phyloP scores from a whole-genome alignment of 2,113 vertebrate species.

The Lycocorax pyrrhopterus region DNA sequence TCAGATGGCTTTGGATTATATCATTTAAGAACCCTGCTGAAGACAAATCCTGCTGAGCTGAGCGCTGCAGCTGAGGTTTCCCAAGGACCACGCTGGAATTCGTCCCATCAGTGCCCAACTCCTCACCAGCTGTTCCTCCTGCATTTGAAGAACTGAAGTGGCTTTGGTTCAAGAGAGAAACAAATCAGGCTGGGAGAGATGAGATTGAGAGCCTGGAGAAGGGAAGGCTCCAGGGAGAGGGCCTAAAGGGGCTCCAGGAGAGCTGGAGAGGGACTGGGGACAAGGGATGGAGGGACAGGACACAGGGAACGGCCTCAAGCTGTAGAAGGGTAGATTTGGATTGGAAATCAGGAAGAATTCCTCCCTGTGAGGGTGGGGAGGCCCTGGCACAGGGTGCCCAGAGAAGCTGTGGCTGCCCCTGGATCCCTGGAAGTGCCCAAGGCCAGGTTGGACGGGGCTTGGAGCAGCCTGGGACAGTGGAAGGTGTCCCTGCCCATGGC shows the following conservation, averaged over 20 bases:
- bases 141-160: not conserved
- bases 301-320: not conserved
- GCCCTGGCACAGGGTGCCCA: not conserved
- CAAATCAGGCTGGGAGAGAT: not conserved
- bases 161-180: not conserved
- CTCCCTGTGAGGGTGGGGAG: fast-evolving
- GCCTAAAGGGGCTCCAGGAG: not conserved
- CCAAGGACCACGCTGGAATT: not conserved
- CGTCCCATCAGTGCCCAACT: not conserved
- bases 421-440: not conserved
- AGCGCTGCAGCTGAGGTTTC: not conserved
- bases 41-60: slow-evolving; percentile 2
- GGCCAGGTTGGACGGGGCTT: not conserved
- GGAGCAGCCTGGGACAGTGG: not conserved
- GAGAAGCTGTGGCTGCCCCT: not conserved
- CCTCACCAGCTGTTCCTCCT: not conserved
- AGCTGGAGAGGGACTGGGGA: not conserved
- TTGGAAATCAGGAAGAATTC: not conserved
- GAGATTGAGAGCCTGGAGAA: not conserved
- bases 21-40: not conserved
- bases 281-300: not conserved
- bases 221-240: not conserved
- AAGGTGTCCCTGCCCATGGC: not conserved
- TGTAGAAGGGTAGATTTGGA: not conserved
- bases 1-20: not conserved